Evolutionary conservation across 2,888 invertebrate species (phyloP), one percentile per base, ranked within the genome.

Genomic region (Blastobasis adustella): DNA sequence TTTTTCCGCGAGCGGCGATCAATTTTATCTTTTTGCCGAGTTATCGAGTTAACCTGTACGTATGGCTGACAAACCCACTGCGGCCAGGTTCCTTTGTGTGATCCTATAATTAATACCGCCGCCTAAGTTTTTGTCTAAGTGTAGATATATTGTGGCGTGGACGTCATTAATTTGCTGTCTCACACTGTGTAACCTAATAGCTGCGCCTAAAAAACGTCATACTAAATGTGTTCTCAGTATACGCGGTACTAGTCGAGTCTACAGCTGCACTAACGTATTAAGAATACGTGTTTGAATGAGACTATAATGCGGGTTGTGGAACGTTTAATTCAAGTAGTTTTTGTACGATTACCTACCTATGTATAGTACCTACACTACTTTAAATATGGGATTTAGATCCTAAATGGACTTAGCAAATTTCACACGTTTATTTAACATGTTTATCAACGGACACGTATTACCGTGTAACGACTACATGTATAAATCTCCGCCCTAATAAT

Each of bases 1-100:
- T 23, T n/a, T 23, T 23, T 23, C 23, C 23, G 23, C 23, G 23
- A 23, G 23, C 23, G 23, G 23, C 23, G 23, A 23, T 23, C 23
- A 23, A 23, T 23, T 23, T 23, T 23, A 23, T 23, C 23, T 23
- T 23, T 23, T 23, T 23, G 1, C 3, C 23, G 23, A 23, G 23
- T 23, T 23, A 23, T 23, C 23, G 23, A 23, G 23, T 23, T 23
- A 23, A 23, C 23, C 23, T 23, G 23, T 23, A 23, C 23, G 23
- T 23, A 23, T 47, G 51, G 60, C 66, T 67, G 67, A 66, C 66
- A 63, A 61, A 61, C 56, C 23, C 63, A 55, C 60, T 58, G 61
- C 59, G 62, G 63, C 54, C 57, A 57, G 54, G 59, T 63, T 67
- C 63, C 63, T 60, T 62, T 54, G 55, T 50, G 44, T 38, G 44